Percentiles rank a stretch among this genome's conserved stretches.
Conservation (phyloP, 2,797 vertebrate genomes). For the Harpagifer antarcticus region DNA sequence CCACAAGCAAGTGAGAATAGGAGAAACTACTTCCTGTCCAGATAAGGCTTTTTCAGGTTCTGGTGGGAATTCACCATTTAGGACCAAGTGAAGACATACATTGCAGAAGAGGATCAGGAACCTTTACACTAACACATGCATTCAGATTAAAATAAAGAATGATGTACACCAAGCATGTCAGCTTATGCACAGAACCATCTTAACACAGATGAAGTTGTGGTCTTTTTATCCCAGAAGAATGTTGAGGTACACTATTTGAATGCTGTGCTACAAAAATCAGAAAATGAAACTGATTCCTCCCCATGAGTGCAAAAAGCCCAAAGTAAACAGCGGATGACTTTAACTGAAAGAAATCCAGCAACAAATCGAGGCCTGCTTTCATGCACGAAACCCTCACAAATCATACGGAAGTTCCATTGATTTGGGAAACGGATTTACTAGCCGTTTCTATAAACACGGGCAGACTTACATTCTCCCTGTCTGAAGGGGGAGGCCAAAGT, state of each 20-base stretch:
- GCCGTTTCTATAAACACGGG: not conserved
- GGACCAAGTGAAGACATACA: conserved; percentile 22
- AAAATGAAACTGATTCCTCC: not conserved
- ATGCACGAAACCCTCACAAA: not conserved
- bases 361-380: not conserved
- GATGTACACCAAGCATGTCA: conserved; percentile 29
- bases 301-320: not conserved
- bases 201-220: not conserved
- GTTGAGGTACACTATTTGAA: not conserved
- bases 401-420: not conserved
- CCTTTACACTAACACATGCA: conserved; percentile 6
- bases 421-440: conserved; percentile 1
- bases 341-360: not conserved
- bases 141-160: not conserved
- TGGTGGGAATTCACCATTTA: conserved; percentile 5
- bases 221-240: not conserved
- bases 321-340: conserved; percentile 15
- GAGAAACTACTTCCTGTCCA: conserved; percentile 6
- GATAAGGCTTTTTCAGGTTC: conserved; percentile 59
- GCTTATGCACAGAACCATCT: not conserved
- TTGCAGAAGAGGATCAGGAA: not conserved
- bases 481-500: conserved; percentile 54
- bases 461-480: conserved; percentile 13
- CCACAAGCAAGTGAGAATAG: conserved; percentile 11
- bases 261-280: not conserved